Evolutionary conservation across 2,888 invertebrate genomes (phyloP), one percentile per base, ranked within the genome.

Genomic region (Cryptophagus acutangulus): DNA sequence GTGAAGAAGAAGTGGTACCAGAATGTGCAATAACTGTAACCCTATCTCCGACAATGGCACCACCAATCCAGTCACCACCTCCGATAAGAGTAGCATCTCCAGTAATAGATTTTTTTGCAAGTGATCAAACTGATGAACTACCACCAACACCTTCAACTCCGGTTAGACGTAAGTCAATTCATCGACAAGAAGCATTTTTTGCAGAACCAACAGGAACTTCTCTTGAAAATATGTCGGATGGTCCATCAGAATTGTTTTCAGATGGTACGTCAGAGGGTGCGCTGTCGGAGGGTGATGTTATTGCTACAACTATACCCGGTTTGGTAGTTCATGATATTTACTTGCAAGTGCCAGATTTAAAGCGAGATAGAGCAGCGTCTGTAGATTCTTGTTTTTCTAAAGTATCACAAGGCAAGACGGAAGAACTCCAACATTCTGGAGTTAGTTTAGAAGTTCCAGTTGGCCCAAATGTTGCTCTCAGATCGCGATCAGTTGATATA

Each of bases 361-460:
- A 83, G 63, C 77, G 89, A 16, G 89, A 89, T 63, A 79, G 90
- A 12, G 90, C 90, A 12, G 89, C 88, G 18, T 89, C 89, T 0
- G 88, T 91, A 1, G 90, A 90, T 65, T 88, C 89, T 12, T 86
- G 87, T 62, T 90, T 89, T 67, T 81, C 86, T 41, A 84, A 85
- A 70, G 78, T 84, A 36, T 82, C 85, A 33, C 77, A 78, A 48
- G 79, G 78, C 39, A 79, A 84, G 65, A 81, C 84, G 13, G 82
- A 82, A 58, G 82, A 86, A 61, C 62, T 85, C 49, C 73, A 76
- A 52, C 78, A 82, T 56, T 78, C 79, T 38, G 75, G 74, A 16
- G 74, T 74, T 43, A 76, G 76, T 34, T 71, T 84, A 48, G 78
- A 81, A 41, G 87, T 87, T 41, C 87, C 87, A 3, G 82, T 81